Evolutionary conservation across 2,797 vertebrate genomes (phyloP).

Genomic region (Sebastes nivosus): DNA sequence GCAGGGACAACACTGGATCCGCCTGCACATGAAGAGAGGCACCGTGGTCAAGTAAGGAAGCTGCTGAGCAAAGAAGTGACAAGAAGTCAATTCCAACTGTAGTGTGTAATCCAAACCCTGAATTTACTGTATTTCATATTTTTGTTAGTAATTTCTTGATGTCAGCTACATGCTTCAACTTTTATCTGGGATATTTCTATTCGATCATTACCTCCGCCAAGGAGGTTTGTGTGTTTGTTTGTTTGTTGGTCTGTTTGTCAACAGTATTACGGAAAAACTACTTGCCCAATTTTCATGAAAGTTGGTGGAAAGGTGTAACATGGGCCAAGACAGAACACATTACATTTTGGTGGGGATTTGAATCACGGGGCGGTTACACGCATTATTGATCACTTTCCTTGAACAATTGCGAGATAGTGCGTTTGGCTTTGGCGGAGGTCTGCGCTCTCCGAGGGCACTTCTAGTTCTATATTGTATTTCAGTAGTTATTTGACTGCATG

Average conservation of each 20-base stretch:
- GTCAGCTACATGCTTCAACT: neutral
- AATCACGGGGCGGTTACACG: no score
- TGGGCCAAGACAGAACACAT: neutral
- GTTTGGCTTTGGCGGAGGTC: no score
- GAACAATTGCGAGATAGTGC: no score
- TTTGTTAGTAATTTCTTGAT: neutral
- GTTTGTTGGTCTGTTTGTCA: neutral
- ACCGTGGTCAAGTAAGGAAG: constrained; percentile 94
- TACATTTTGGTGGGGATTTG: neutral
- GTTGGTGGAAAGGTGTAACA: neutral
- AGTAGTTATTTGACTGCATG: neutral
- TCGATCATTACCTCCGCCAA: neutral
- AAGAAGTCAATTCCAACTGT: neutral
- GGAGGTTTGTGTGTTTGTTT: neutral
- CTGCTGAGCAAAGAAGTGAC: neutral
- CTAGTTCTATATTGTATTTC: neutral
- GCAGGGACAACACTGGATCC: constrained; percentile 98
- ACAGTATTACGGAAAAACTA: neutral
- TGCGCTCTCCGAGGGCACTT: no score
- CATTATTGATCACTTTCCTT: no score
- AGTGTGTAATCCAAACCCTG: neutral
- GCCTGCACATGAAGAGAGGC: constrained; percentile 97
- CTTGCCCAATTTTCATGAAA: neutral
- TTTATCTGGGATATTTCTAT: neutral
- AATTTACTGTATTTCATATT: neutral